phyloP scores from a whole-genome alignment of 2,113 vertebrate genomes.

The Glaucomys volans region DNA sequence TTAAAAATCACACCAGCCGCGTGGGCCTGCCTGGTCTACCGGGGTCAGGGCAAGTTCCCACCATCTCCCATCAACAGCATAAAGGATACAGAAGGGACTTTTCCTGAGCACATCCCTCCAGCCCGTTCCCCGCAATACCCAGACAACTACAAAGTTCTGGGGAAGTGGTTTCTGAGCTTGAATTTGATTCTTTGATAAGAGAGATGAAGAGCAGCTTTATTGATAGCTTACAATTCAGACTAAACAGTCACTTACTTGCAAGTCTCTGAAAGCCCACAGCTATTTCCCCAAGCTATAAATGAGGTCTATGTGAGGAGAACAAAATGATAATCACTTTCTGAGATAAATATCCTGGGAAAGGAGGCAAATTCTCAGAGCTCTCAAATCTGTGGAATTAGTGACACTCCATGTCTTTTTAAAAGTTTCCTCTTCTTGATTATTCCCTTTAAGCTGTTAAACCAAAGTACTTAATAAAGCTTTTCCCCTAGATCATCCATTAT shows the following conservation, averaged over 20 bases:
- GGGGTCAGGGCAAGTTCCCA: not conserved
- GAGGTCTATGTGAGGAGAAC: not conserved
- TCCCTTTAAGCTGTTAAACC: not conserved
- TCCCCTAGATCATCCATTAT: not conserved
- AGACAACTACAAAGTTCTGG: not conserved
- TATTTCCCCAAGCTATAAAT: not conserved
- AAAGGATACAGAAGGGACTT: not conserved
- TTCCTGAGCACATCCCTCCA: not conserved
- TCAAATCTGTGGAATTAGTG: conserved; percentile 23
- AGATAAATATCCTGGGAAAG: not conserved
- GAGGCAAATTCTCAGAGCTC: not conserved
- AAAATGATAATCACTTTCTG: conserved; percentile 20
- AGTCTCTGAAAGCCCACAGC: not conserved
- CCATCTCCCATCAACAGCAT: not conserved
- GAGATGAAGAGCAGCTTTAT: not conserved
- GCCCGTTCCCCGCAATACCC: not conserved
- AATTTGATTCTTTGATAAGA: conserved; percentile 6
- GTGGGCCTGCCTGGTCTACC: not conserved
- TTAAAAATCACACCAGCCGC: not conserved
- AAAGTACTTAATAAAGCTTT: not conserved
- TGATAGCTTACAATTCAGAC: not conserved
- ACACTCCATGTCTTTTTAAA: not conserved
- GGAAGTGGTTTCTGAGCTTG: not conserved
- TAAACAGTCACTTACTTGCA: not conserved
- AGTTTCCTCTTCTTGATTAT: not conserved